Percentiles rank a stretch among this genome's conserved stretches.
Conservation (phyloP, 2,113 vertebrate genomes). For the Periophthalmus modestus region DNA sequence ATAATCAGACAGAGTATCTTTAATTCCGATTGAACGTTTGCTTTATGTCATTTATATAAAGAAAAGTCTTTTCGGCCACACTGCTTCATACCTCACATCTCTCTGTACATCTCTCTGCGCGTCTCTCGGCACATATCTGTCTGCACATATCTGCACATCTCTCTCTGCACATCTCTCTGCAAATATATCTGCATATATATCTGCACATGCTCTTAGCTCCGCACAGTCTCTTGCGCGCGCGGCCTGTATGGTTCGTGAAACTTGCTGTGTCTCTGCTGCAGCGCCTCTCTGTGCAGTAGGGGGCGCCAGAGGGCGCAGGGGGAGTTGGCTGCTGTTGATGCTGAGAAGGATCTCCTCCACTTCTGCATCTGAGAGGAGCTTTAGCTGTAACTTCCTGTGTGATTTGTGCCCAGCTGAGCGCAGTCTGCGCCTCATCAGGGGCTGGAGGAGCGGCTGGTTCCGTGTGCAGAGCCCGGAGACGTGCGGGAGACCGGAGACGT, state of each 20-base stretch:
- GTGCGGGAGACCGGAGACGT: constrained; percentile 8
- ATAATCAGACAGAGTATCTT: too few species aligned
- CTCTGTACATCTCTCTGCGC: too few species aligned
- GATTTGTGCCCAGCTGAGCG: constrained; percentile 38
- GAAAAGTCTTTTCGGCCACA: background rate
- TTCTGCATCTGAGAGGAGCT: constrained; percentile 57
- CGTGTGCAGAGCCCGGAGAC: constrained; percentile 26
- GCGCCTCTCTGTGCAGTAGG: constrained; percentile 23
- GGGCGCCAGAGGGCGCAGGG: constrained; percentile 48
- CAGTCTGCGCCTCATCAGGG: constrained; percentile 49
- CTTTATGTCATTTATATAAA: background rate
- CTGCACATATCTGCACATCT: background rate
- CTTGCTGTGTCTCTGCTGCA: background rate
- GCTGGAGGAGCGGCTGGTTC: constrained; percentile 32
- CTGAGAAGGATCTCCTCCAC: constrained; percentile 58
- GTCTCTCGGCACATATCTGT: too few species aligned
- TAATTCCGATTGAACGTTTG: too few species aligned
- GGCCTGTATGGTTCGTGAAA: background rate
- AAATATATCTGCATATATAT: too few species aligned
- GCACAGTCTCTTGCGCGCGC: too few species aligned
- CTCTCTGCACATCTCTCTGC: too few species aligned
- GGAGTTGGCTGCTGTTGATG: constrained; percentile 43
- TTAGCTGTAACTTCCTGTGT: constrained; percentile 75
- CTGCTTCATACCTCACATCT: background rate
- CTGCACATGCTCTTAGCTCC: background rate